Evolutionary conservation across 2,888 invertebrate species (phyloP), one percentile per base, ranked within the genome.

Genomic region (Danaus chrysippus): DNA sequence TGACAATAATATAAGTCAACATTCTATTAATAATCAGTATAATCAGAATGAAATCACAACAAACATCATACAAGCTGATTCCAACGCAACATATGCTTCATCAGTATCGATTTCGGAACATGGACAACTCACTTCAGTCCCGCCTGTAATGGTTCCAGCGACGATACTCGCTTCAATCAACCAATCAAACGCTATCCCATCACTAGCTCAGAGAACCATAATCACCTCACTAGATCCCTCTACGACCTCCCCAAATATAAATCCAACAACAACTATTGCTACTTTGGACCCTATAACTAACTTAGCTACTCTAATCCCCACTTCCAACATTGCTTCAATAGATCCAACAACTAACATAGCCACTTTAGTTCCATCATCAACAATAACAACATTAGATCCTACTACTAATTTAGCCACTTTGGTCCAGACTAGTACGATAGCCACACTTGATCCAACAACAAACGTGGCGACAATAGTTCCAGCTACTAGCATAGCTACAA

Each of bases 1-100:
- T 49, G 19, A 57, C 12, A 59, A 56, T 34, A 57, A 56, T 17
- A 56, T 58, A 41, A 15, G 56, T 52, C 63, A 65, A 56, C 43
- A 58, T 52, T 34, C 59, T 41, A 57, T 63, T 11, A 34, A 46
- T 44, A 49, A 56, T 10, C n/a, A 43, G 44, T 15, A 56, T 56
- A 42, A 61, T 42, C 58, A 65, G 54, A 23, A 62, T 49, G 15
- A 58, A 54, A 34, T 62, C 42, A 13, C 17, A 10, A 49, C 60
- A 41, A 52, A 60, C 49, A 11, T 52, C 56, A 58, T 60, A 42
- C 60, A 58, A 61, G 43, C 59, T 10, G 12, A 43, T 52, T 41
- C 52, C 12, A 64, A 62, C 15, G 56, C 11, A 54, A 59, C 58
- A 55, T 58, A 60, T 17, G 17, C 10, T 49, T 34, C 23, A 2